These are phyloP conservation scores for Lithophane socia DNA, from an alignment of 2,888 invertebrate genomes.

Conservation along the genomic window DNA sequence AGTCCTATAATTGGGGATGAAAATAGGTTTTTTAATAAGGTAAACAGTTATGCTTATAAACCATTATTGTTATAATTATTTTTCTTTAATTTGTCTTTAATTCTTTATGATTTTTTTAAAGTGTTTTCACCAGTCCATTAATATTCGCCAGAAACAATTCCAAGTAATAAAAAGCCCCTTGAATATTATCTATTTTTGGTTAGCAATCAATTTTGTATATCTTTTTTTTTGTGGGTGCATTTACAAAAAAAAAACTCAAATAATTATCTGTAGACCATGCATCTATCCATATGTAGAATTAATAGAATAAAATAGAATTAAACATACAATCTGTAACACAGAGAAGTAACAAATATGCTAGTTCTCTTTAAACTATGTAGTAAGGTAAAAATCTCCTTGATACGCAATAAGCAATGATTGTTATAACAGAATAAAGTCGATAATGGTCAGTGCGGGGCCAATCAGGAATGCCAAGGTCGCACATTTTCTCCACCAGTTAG, in stretches of 20 bases:
- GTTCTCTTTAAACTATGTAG: not conserved
- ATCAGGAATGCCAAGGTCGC: slow-evolving; percentile 72
- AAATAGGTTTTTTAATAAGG: not conserved
- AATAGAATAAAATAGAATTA: too few relatives aligned
- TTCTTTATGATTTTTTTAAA: not conserved
- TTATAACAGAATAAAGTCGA: slow-evolving; percentile 37
- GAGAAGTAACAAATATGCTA: not conserved
- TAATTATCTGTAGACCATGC: not conserved
- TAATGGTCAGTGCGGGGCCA: slow-evolving; percentile 54
- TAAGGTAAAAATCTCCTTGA: slow-evolving; percentile 16
- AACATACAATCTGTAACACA: not conserved
- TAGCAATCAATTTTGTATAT: too few relatives aligned
- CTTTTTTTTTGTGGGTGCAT: not conserved
- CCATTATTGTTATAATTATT: too few relatives aligned
- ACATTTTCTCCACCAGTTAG: slow-evolving; percentile 60
- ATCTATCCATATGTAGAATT: too few relatives aligned
- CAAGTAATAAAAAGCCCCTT: not conserved
- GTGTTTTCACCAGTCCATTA: not conserved
- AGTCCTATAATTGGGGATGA: too few relatives aligned
- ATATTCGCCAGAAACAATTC: not conserved
- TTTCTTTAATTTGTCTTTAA: too few relatives aligned
- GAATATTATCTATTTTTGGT: not conserved
- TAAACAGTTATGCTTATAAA: not conserved
- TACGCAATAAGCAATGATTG: slow-evolving; percentile 30
- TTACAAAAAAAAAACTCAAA: not conserved